phyloP scores from a whole-genome alignment of 2,888 invertebrate genomes.

The Listrodromus nycthemerus region DNA sequence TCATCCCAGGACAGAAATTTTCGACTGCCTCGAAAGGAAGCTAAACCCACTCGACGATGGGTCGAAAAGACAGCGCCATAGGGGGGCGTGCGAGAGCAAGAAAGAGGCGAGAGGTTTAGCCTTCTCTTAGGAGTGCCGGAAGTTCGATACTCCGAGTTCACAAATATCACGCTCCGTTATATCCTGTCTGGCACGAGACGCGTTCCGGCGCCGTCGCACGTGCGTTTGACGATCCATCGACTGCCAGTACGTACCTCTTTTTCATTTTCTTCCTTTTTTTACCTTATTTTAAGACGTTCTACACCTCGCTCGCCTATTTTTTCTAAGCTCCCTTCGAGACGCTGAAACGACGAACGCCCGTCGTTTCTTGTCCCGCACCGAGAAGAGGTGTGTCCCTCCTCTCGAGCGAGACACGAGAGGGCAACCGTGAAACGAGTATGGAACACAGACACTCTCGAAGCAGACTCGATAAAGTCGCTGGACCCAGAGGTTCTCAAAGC shows the following conservation, averaged over 20 bases:
- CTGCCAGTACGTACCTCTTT: neutral
- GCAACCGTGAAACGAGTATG: conserved; percentile 36
- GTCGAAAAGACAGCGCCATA: no score
- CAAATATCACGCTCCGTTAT: conserved; percentile 77
- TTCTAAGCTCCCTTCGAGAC: neutral
- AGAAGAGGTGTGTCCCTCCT: conserved; percentile 16
- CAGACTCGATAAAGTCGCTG: conserved; percentile 9
- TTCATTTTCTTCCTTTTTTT: neutral
- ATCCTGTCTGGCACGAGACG: conserved; percentile 76
- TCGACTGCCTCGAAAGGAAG: no score
- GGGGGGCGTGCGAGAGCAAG: no score
- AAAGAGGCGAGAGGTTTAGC: neutral
- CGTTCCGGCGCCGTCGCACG: conserved; percentile 70
- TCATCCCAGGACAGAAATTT: no score
- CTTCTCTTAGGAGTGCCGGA: conserved; percentile 71
- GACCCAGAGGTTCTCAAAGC: conserved; percentile 21
- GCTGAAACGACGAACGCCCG: neutral
- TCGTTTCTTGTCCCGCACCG: conserved; percentile 11
- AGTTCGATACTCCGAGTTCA: conserved; percentile 74
- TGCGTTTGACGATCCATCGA: conserved; percentile 62
- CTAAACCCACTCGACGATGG: no score
- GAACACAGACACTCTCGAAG: conserved; percentile 2
- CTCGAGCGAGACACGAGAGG: neutral
- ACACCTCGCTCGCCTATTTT: neutral
- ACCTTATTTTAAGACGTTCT: conserved; percentile 3